Conservation (phyloP, 2,797 vertebrate genomes). For the Thripadectes ignobilis region DNA sequence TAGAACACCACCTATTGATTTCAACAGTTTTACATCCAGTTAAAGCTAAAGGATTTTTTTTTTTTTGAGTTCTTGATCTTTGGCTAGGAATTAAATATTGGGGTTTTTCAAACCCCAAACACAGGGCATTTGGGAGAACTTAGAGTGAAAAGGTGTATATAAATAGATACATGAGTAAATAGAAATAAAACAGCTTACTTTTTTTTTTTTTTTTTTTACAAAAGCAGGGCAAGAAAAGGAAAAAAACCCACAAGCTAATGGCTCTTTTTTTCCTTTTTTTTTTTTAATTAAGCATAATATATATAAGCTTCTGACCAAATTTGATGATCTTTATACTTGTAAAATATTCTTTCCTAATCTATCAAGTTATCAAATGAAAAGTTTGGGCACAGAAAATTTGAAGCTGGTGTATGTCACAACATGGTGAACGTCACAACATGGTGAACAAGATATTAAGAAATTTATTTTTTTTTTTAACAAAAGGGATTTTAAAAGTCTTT, state of each 20-base stretch:
- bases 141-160: neutral
- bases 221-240: accelerated
- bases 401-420: neutral
- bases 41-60: neutral
- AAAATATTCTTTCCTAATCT: neutral
- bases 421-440: neutral
- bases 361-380: neutral
- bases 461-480: neutral
- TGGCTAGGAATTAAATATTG: neutral
- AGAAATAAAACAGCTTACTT: neutral
- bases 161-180: neutral
- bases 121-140: neutral
- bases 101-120: neutral
- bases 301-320: neutral
- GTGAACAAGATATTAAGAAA: neutral
- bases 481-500: neutral
- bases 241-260: no score
- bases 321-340: neutral
- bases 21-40: neutral
- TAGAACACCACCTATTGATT: neutral
- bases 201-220: neutral
- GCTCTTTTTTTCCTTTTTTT: no score
- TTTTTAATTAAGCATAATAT: neutral
- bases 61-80: neutral
- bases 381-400: neutral